Evolutionary conservation across 2,888 invertebrate genomes (phyloP).

Genomic region (Dorcus hopei): DNA sequence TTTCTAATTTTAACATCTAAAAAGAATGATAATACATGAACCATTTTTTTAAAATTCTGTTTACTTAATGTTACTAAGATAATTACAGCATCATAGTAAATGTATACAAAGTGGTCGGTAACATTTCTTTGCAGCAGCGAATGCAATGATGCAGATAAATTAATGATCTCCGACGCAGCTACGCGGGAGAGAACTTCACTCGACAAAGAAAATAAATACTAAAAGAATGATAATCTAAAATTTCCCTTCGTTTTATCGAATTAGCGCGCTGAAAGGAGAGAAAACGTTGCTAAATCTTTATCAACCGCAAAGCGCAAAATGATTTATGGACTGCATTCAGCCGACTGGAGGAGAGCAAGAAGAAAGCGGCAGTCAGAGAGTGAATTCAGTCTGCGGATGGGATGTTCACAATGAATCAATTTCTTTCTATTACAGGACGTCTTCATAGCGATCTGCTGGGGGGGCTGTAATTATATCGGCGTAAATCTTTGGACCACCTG

Average conservation of each 20-base stretch:
- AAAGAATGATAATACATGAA: too few species aligned
- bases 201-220: slow-evolving; percentile 43
- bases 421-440: slow-evolving; percentile 18
- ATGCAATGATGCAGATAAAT: slow-evolving; percentile 18
- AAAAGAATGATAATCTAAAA: slow-evolving; percentile 48
- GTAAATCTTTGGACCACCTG: slow-evolving; percentile 45
- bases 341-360: slow-evolving; percentile 28
- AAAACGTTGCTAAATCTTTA: slow-evolving; percentile 49
- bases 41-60: too few species aligned
- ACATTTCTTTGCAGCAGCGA: background rate
- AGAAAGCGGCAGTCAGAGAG: slow-evolving; percentile 35
- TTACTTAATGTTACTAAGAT: too few species aligned
- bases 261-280: slow-evolving; percentile 42
- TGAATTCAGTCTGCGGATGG: slow-evolving; percentile 2
- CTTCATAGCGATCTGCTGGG: slow-evolving; percentile 32
- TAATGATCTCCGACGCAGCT: slow-evolving; percentile 15
- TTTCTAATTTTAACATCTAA: too few species aligned
- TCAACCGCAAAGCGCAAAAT: slow-evolving; percentile 46
- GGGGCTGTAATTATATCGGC: slow-evolving; percentile 47
- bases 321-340: slow-evolving; percentile 48
- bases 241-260: slow-evolving; percentile 40
- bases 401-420: slow-evolving; percentile 5
- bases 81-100: too few species aligned
- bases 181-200: slow-evolving; percentile 8
- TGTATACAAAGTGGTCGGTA: too few species aligned